Evolutionary conservation across 2,888 invertebrate species (phyloP).

Genomic region (Xestia rhomboidea): DNA sequence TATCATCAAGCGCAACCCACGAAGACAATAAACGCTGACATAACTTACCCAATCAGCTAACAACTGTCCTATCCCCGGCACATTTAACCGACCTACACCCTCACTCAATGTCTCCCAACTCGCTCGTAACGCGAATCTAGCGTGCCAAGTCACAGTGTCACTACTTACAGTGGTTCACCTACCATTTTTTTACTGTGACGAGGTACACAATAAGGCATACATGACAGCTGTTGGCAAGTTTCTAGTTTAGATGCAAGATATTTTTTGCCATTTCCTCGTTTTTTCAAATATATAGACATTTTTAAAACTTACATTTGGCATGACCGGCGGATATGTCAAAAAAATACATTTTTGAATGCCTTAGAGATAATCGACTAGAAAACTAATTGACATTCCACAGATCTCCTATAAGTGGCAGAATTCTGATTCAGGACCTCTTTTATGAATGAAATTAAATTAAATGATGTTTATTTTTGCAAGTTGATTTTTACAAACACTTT

Average conservation of each 20-base stretch:
- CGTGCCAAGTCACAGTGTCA: constrained; percentile 8
- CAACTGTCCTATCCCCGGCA: constrained; percentile 25
- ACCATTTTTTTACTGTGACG: background rate
- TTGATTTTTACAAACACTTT: too few species aligned
- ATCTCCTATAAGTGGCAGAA: background rate
- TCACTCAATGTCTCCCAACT: constrained; percentile 35
- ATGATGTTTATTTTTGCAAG: too few species aligned
- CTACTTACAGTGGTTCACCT: constrained; percentile 3
- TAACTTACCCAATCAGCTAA: constrained; percentile 30
- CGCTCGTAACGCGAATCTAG: constrained; percentile 12
- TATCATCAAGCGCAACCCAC: background rate
- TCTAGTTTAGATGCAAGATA: background rate
- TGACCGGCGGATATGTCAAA: too few species aligned
- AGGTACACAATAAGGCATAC: background rate
- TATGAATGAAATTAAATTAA: background rate
- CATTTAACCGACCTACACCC: constrained; percentile 16
- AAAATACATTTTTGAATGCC: background rate
- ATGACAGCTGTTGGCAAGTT: background rate
- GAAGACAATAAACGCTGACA: constrained; percentile 1
- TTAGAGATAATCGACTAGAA: background rate
- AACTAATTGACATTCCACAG: background rate
- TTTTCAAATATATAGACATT: too few species aligned
- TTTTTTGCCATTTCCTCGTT: background rate
- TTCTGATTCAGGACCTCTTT: background rate
- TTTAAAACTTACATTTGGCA: too few species aligned